Base-by-base conservation (phyloP, 2,888 invertebrate genomes). In the Cheilosia scutellata region DNA sequence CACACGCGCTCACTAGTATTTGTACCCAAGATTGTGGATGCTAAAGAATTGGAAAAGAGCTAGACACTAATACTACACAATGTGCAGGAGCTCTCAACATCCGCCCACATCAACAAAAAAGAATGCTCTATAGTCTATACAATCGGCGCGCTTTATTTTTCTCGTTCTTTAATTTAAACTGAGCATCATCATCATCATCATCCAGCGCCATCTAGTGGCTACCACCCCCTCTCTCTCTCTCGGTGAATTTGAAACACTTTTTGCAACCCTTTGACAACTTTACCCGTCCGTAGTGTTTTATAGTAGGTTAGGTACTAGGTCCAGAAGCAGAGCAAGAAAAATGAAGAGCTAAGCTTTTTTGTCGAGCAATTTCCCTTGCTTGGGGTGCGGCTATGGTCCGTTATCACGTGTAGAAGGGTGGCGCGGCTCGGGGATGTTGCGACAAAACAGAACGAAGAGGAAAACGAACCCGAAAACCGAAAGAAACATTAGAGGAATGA, bases 21-120 rank as follows among this genome's bases (percentile, higher is more conserved):
- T 51, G 27, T 51, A 51, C 27, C 51, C 27, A 51, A 51, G 51
- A 5, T 11, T 51, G 27, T 29, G 51, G 51, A 29, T 33, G 11
- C 62, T 31, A 58, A 66, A 65, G 66, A 66, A 71, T 72, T 71
- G 49, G 31, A 76, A 80, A 84, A 65, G 49, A 62, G 62, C 65
- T 82, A 51, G 75, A 66, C 79, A 76, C 31, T 29, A 40, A 33
- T 40, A 13, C 27, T 47, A 58, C 42, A 66, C n/a, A 51, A 65
- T 53, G 51, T 70, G 62, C 57, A 72, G 66, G 65, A 65, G 66
- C 51, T 71, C 33, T 66, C 80, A 57, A 82, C 82, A 86, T 76
- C 80, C 86, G 82, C 80, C 80, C 77, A 80, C 72, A 79, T 84
- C 68, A 82, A 86, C 76, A 86, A 51, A 51, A 51, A 51, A 86